Evolutionary conservation across 2,797 vertebrate species (phyloP), one percentile per base, ranked within the genome.

Genomic region (Pristis pectinata): DNA sequence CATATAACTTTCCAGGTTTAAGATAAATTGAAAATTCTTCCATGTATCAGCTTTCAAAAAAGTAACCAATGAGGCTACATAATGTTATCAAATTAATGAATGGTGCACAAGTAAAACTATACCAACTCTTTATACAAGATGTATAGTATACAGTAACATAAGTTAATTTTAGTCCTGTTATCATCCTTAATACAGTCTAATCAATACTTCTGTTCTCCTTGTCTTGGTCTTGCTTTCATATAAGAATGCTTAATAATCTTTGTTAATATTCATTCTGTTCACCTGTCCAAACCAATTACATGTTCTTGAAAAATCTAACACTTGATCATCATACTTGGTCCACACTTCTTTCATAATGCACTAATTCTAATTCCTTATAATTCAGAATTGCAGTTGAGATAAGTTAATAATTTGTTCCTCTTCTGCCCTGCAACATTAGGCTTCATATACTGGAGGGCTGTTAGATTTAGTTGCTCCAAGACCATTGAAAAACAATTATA

Each of bases 31-130:
- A 67, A 59, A 91, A 67, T 19, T 91, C 87, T 91, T 41, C 61
- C n/a, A 67, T 74, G 70, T 74, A 74, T n/a, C 61, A 91, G 37
- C 61, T 91, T 91, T 67, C 59, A 91, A 91, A 64, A 67, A 61
- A 67, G 1, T 41, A 67, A 67, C 19, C 59, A 91, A 41, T 37
- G 87, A 91, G 61, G 19, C n/a, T 37, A 37, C n/a, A 91, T 67
- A 22, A 41, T 64, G 87, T 91, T 44, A 67, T 67, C 87, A 91
- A 64, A 67, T 24, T 61, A 64, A n/a, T 91, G 87, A n/a, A 91
- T 91, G 61, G 19, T 61, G n/a, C 56, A 61, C 30, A 34, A 89
- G 56, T 59, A 59, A 59, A 87, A 53, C 13, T n/a, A 87, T 4
- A 87, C 61, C 61, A 41, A 64, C n/a, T 91, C 87, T 37, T 91